These are phyloP conservation scores for Perca flavescens DNA, from an alignment of 2,113 vertebrate genomes.

Conservation along the genomic window DNA sequence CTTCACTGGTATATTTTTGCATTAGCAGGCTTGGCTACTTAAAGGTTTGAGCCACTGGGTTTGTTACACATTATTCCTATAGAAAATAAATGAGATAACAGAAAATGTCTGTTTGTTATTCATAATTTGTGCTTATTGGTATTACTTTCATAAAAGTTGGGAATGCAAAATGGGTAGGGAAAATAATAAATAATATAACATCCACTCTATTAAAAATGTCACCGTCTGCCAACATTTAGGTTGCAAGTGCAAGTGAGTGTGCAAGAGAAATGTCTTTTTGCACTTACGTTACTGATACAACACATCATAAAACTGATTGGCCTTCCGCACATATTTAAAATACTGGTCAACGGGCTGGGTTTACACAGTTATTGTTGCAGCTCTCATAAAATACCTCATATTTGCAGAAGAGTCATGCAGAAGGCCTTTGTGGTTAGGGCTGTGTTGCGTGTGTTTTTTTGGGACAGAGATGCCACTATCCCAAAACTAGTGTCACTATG, in stretches of 20 bases:
- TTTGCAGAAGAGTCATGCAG: too few species aligned
- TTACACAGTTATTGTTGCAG: too few species aligned
- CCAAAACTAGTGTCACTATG: neutral
- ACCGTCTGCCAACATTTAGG: too few species aligned
- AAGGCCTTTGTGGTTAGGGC: neutral
- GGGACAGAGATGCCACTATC: conserved; percentile 7
- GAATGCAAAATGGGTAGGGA: neutral
- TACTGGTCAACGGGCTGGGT: too few species aligned
- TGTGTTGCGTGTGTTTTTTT: neutral
- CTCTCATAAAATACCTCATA: too few species aligned
- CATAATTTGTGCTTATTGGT: neutral
- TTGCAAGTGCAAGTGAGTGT: too few species aligned
- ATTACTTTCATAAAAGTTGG: neutral
- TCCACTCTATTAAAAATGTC: too few species aligned
- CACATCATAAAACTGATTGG: too few species aligned
- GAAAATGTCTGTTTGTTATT: neutral
- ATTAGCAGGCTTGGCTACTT: conserved; percentile 7
- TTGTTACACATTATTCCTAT: conserved; percentile 2
- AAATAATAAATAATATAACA: neutral
- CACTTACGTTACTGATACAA: too few species aligned
- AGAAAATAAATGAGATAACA: neutral
- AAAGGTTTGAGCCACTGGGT: neutral
- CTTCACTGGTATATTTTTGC: neutral
- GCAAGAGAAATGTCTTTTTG: too few species aligned
- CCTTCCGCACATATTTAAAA: too few species aligned